Evolutionary conservation across 1,140 invertebrate species (phyloP), one percentile per base, ranked within the genome.

Genomic region (Chelonus insularis): DNA sequence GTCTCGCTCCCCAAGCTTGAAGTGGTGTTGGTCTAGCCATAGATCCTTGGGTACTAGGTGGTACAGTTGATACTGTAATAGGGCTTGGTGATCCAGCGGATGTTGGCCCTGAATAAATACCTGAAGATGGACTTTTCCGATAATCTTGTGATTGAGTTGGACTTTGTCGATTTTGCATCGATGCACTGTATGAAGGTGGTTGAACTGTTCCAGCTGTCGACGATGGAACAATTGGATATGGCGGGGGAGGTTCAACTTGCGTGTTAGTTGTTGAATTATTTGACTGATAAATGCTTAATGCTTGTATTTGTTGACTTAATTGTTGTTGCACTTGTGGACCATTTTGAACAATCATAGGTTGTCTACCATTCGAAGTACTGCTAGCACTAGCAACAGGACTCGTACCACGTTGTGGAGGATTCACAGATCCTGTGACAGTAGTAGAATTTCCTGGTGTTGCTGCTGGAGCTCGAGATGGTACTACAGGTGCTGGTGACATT

Each of bases 161-260:
- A 71, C 91, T 93, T 67, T 94, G 92, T 2, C 92, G 85, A 72
- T 89, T 94, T 70, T 92, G 91, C 81, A 93, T 91, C 1, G 91
- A 93, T 3, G 88, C 89, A 1, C 89, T 90, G 72, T 95, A 94
- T 1, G 91, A 91, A 1, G 93, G 92, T 2, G 88, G 86, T 1
- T 92, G 91, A 4, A 91, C 89, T 1, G 89, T 86, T 18, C 83
- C 85, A 12, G 80, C 77, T 9, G 87, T 82, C 1, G 84, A 79
- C 0, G 82, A 77, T 9, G 83, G 77, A 11, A 83, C 83, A 50
- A 91, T 83, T 0, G 91, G 90, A 75, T 91, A 91, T 0, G 90
- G 89, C 3, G 92, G 92, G 3, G 92, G 92, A 1, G 89, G 87
- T 70, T 91, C 88, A 43, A 84, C 84, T 62, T 71, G 84, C 16